Evolutionary conservation across 2,888 invertebrate species (phyloP).

Genomic region (Sisyra nigra): DNA sequence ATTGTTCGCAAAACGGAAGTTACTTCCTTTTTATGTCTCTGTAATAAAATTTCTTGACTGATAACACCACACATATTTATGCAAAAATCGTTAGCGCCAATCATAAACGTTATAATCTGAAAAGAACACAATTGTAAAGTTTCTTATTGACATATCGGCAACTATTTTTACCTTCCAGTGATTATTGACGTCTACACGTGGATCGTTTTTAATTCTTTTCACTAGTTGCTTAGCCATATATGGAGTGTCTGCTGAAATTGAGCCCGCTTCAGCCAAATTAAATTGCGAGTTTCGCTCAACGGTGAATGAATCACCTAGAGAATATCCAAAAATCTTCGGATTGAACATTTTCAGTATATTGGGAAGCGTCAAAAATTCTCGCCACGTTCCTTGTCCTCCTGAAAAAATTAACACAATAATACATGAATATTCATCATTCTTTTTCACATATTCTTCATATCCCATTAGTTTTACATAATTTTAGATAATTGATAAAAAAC

Average conservation of each 20-base stretch:
- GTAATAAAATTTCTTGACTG: conserved; percentile 25
- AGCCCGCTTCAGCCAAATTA: conserved; percentile 41
- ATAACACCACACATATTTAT: conserved; percentile 32
- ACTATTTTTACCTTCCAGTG: conserved; percentile 39
- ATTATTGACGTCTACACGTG: conserved; percentile 32
- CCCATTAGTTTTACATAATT: no score
- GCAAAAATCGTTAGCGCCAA: conserved; percentile 47
- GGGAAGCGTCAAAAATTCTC: conserved; percentile 34
- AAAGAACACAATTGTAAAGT: conserved; percentile 17
- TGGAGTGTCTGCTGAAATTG: conserved; percentile 38
- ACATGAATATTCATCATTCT: no score
- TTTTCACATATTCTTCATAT: no score
- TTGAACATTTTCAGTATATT: conserved; percentile 48
- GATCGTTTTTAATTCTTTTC: conserved; percentile 33
- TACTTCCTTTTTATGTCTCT: conserved; percentile 32
- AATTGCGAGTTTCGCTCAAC: conserved; percentile 30
- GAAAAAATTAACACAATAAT: conserved; percentile 10
- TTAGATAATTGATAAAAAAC: no score
- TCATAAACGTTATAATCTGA: conserved; percentile 37
- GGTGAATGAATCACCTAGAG: conserved; percentile 31
- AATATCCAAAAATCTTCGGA: conserved; percentile 43
- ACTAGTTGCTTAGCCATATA: conserved; percentile 38
- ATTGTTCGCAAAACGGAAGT: conserved; percentile 31
- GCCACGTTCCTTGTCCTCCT: conserved; percentile 37
- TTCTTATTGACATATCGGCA: not conserved